These are phyloP conservation scores for Actinia equina DNA, from an alignment of 64 coral and sea anemone species.

Conservation along the genomic window DNA sequence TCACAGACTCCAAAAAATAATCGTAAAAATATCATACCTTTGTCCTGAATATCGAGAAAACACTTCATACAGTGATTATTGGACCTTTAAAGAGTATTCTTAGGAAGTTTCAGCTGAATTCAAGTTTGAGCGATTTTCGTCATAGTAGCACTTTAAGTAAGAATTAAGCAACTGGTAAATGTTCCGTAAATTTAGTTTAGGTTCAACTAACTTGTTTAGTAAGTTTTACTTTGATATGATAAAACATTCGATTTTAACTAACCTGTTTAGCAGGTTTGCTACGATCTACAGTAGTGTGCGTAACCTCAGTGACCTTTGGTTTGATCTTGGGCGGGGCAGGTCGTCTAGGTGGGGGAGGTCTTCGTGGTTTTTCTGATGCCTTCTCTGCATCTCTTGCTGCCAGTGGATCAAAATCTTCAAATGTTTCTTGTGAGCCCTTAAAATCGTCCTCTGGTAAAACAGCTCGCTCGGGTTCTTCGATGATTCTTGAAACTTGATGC, in stretches of 20 bases:
- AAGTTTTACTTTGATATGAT: background rate
- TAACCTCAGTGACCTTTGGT: background rate
- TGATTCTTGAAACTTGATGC: background rate
- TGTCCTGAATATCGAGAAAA: too few relatives aligned
- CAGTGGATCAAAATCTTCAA: constrained; percentile 75
- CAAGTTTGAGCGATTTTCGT: background rate
- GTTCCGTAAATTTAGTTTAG: too few relatives aligned
- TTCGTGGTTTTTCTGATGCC: constrained; percentile 35
- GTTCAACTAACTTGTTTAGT: too few relatives aligned
- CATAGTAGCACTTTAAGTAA: background rate
- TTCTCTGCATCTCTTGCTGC: background rate
- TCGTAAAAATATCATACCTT: too few relatives aligned
- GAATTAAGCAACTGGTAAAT: too few relatives aligned
- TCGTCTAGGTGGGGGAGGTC: constrained; percentile 78
- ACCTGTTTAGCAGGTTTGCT: constrained; percentile 43
- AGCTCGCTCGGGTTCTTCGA: background rate
- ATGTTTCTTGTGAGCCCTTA: constrained; percentile 15
- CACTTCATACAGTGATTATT: too few relatives aligned
- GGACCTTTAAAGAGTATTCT: too few relatives aligned
- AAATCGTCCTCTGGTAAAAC: background rate
- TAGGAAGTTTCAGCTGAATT: too few relatives aligned
- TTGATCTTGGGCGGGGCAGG: constrained; percentile 43
- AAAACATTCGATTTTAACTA: too few relatives aligned
- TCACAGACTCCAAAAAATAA: too few relatives aligned
- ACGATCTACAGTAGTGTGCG: background rate